Evolutionary conservation across 2,888 invertebrate genomes (phyloP).

Genomic region (Prostheceraeus crozeri): DNA sequence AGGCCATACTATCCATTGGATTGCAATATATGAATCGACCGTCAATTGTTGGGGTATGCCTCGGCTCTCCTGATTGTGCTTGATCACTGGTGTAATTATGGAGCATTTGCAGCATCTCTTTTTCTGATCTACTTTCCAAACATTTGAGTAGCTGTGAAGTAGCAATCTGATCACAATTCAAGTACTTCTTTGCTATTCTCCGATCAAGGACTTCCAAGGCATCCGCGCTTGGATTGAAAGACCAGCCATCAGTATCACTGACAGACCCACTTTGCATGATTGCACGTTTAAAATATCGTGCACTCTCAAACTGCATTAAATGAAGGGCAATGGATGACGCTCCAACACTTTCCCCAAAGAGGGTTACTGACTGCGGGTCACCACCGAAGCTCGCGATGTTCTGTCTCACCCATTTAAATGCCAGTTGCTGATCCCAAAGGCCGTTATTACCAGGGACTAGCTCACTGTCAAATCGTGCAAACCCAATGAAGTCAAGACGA

Average conservation of each 20-base stretch:
- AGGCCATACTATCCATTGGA: too few species aligned
- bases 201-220: too few species aligned
- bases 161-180: too few species aligned
- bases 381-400: constrained; percentile 64
- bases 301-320: constrained; percentile 44
- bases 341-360: constrained; percentile 49
- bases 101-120: not conserved
- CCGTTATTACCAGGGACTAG: constrained; percentile 82
- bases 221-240: constrained; percentile 38
- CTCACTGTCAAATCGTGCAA: constrained; percentile 39
- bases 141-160: too few species aligned
- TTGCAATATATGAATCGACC: too few species aligned
- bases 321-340: constrained; percentile 45
- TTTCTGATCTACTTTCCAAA: not conserved
- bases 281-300: constrained; percentile 44
- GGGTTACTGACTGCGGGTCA: constrained; percentile 44
- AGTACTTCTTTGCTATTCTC: too few species aligned
- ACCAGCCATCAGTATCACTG: constrained; percentile 44
- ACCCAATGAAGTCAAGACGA: constrained; percentile 41
- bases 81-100: not conserved
- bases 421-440: constrained; percentile 84
- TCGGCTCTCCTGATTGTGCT: too few species aligned
- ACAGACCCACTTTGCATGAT: constrained; percentile 47
- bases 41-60: too few species aligned
- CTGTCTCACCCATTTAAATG: constrained; percentile 83